Evolutionary conservation across 2,888 invertebrate genomes (phyloP).

Genomic region (Leptura quadrifasciata): DNA sequence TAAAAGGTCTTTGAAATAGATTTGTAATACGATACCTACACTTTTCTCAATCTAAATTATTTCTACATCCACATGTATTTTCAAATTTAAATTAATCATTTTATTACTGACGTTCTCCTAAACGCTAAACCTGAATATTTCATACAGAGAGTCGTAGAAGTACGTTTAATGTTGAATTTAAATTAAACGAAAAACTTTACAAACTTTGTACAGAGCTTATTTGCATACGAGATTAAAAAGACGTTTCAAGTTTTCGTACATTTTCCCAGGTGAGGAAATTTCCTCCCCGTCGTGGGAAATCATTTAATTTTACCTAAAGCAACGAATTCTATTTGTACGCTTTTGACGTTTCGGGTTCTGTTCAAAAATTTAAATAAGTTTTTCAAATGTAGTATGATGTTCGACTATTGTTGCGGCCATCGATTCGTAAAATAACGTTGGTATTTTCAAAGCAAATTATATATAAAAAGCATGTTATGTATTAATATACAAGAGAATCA

Average conservation of each 20-base stretch:
- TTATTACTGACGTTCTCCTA: constrained; percentile 10
- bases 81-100: constrained; percentile 8
- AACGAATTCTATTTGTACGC: constrained; percentile 48
- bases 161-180: constrained; percentile 57
- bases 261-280: constrained; percentile 61
- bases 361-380: constrained; percentile 15
- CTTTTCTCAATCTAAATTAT: background rate
- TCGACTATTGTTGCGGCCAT: background rate
- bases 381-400: background rate
- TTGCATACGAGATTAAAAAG: constrained; percentile 70
- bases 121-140: constrained; percentile 21
- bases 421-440: background rate
- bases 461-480: background rate
- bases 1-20: background rate
- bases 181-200: constrained; percentile 58
- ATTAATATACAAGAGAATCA: background rate
- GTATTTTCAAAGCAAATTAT: background rate
- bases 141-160: constrained; percentile 56
- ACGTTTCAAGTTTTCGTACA: constrained; percentile 64
- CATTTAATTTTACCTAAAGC: constrained; percentile 65
- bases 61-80: background rate
- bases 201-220: constrained; percentile 60
- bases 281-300: constrained; percentile 60
- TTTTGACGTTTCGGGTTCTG: background rate
- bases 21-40: background rate